Conservation (phyloP, 2,113 vertebrate species). For the Myotis brandtii region DNA sequence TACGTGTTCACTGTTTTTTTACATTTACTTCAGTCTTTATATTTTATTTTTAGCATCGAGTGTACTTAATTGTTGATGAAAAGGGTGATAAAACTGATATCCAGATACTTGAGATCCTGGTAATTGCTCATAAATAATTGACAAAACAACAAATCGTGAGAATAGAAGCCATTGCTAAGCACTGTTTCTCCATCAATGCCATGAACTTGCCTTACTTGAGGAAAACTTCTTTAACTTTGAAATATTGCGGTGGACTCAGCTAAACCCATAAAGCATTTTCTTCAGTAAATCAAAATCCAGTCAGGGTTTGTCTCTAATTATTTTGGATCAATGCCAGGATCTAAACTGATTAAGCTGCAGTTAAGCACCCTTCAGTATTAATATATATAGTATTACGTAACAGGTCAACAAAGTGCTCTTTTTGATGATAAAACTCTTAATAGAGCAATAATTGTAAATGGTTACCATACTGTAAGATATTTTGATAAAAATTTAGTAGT, state of each 20-base stretch:
- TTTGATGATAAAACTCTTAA: slow-evolving; percentile 88
- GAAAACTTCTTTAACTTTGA: slow-evolving; percentile 67
- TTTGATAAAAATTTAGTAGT: slow-evolving; percentile 89
- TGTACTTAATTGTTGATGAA: slow-evolving; percentile 81
- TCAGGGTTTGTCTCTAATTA: slow-evolving; percentile 71
- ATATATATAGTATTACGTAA: slow-evolving; percentile 82
- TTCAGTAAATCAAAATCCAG: slow-evolving; percentile 80
- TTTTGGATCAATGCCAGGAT: slow-evolving; percentile 83
- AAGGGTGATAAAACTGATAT: slow-evolving; percentile 83
- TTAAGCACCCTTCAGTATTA: slow-evolving; percentile 85
- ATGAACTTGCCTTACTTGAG: slow-evolving; percentile 79
- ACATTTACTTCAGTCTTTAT: slow-evolving; percentile 85
- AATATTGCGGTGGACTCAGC: slow-evolving; percentile 72
- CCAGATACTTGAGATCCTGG: slow-evolving; percentile 83
- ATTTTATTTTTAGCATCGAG: slow-evolving; percentile 86
- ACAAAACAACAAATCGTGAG: slow-evolving; percentile 52
- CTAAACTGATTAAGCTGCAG: slow-evolving; percentile 79
- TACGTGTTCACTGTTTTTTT: slow-evolving; percentile 91
- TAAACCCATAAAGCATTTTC: slow-evolving; percentile 62
- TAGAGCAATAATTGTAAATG: slow-evolving; percentile 93
- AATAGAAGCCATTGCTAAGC: slow-evolving; percentile 78
- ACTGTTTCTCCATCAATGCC: slow-evolving; percentile 73
- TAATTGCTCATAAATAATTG: slow-evolving; percentile 75
- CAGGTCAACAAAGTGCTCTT: slow-evolving; percentile 89
- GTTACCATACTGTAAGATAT: slow-evolving; percentile 89